phyloP scores from a whole-genome alignment of 2,888 invertebrate species.

The Lymantria monacha region DNA sequence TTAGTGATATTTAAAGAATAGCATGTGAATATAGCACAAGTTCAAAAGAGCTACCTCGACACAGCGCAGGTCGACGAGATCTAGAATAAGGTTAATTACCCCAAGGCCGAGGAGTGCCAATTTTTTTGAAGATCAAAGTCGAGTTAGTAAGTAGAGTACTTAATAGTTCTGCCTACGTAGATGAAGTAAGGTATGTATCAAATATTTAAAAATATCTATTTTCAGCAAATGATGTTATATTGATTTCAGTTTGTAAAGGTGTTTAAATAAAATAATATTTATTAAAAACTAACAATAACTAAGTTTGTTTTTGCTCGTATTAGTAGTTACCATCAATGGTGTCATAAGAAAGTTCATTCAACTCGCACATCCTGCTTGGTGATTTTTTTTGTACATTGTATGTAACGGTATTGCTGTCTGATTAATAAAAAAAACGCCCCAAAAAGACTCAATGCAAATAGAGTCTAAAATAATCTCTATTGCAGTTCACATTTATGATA shows the following conservation, averaged over 20 bases:
- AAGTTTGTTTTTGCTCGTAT: slow-evolving; percentile 3
- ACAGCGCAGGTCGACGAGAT: slow-evolving; percentile 55
- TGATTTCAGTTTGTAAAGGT: neutral
- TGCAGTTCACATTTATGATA: slow-evolving; percentile 1
- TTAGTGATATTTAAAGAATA: slow-evolving; percentile 67
- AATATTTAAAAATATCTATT: no score
- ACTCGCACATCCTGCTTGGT: slow-evolving; percentile 59
- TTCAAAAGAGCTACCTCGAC: slow-evolving; percentile 62
- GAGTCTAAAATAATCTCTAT: neutral
- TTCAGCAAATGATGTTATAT: no score
- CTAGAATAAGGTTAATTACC: slow-evolving; percentile 73
- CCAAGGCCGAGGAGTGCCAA: slow-evolving; percentile 66
- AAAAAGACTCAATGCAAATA: neutral
- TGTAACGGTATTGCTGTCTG: neutral
- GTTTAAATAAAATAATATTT: slow-evolving; percentile 42
- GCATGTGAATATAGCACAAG: slow-evolving; percentile 72
- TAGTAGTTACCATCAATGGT: slow-evolving; percentile 48
- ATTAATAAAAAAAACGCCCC: neutral
- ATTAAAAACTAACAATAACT: no score
- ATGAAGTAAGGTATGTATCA: no score
- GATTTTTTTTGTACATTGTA: slow-evolving; percentile 25
- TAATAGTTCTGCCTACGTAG: slow-evolving; percentile 13
- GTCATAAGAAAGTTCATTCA: slow-evolving; percentile 62
- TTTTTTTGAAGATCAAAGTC: slow-evolving; percentile 25
- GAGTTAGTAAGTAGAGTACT: slow-evolving; percentile 23